Conservation (phyloP, 2,113 vertebrate genomes). For the Amazona vittata region DNA sequence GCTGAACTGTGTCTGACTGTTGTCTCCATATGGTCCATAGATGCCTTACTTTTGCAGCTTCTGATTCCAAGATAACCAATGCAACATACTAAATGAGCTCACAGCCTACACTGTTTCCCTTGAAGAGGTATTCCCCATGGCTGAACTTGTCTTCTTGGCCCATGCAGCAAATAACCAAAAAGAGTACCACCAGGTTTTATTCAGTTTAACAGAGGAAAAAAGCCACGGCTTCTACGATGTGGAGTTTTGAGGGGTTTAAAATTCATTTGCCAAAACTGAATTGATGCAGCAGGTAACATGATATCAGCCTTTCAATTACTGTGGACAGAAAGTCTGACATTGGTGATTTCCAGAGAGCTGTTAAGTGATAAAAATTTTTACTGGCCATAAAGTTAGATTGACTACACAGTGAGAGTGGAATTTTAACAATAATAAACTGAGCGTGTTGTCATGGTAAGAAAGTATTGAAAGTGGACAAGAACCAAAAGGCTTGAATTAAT, state of each 20-base stretch:
- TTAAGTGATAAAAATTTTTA: neutral
- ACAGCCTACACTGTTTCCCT: neutral
- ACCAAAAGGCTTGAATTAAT: slow-evolving; percentile 7
- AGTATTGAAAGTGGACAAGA: slow-evolving; percentile 1
- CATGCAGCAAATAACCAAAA: neutral
- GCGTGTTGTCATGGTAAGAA: neutral
- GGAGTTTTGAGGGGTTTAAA: neutral
- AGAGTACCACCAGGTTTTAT: neutral
- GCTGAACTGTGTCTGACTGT: neutral
- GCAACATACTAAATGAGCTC: neutral
- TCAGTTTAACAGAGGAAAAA: neutral
- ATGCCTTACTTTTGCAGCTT: neutral
- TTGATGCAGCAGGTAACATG: neutral
- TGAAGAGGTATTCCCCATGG: neutral
- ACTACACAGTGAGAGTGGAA: neutral
- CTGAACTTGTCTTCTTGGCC: neutral
- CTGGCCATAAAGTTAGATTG: neutral
- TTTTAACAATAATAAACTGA: slow-evolving; percentile 5
- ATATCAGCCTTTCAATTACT: neutral
- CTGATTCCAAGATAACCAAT: neutral
- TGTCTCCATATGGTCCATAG: neutral
- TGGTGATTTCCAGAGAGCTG: neutral
- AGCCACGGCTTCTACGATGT: fast-evolving
- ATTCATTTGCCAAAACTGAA: neutral
- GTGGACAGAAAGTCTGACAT: neutral